Percentiles rank a stretch among this genome's conserved stretches.
Evolutionary conservation across 2,797 vertebrate species (phyloP).

Genomic region (Urocyon cinereoargenteus): DNA sequence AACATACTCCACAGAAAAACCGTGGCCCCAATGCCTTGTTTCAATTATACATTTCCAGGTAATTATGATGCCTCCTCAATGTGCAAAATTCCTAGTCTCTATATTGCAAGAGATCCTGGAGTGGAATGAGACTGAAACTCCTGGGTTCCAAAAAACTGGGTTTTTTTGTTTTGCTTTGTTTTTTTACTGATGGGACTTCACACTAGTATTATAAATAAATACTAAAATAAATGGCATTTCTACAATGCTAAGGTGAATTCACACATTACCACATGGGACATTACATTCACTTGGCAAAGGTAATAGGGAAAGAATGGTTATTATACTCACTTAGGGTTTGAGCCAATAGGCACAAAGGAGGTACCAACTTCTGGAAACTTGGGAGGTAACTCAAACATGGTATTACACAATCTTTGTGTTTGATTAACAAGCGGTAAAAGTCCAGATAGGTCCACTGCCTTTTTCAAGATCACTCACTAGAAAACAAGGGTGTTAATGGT

Average conservation of each 20-base stretch:
- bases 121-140: neutral
- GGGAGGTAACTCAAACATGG: neutral
- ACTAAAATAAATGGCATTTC: neutral
- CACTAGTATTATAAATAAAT: neutral
- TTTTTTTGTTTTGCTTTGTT: neutral
- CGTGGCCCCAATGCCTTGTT: neutral
- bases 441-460: neutral
- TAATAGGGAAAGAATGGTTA: neutral
- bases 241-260: slow-evolving; percentile 1
- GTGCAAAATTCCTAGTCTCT: neutral
- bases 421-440: neutral
- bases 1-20: neutral
- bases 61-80: neutral
- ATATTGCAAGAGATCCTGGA: neutral
- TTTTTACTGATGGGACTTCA: neutral
- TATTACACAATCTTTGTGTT: neutral
- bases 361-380: neutral
- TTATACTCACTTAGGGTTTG: neutral
- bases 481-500: neutral
- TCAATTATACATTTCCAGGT: neutral
- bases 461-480: neutral
- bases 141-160: neutral
- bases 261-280: neutral
- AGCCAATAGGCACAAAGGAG: neutral
- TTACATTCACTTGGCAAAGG: neutral